Evolutionary conservation across 2,888 invertebrate genomes (phyloP).

Genomic region (Megalurothrips usitatus): DNA sequence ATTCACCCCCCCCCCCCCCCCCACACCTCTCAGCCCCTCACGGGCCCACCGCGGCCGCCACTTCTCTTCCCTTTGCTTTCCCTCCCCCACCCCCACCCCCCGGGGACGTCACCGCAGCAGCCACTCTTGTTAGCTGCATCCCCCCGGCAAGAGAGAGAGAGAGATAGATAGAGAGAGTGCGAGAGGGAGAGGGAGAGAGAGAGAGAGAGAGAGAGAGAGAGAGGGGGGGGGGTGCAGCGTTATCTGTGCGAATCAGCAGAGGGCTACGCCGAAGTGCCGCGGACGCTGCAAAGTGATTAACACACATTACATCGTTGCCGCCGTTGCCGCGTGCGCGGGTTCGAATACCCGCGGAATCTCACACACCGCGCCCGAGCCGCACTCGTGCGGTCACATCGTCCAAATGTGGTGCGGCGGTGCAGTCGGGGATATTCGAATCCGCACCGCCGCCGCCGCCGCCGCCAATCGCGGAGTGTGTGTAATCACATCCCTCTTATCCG

Average conservation of each 20-base stretch:
- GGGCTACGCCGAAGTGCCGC: too few relatives aligned
- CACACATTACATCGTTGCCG: too few relatives aligned
- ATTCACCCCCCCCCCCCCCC: not conserved
- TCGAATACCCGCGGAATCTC: too few relatives aligned
- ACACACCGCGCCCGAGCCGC: not conserved
- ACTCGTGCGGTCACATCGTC: not conserved
- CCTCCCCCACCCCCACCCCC: not conserved
- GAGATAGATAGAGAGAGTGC: not conserved
- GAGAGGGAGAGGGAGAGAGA: not conserved
- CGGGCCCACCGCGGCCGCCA: not conserved
- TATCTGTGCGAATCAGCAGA: too few relatives aligned
- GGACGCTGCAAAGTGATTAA: too few relatives aligned
- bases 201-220: not conserved
- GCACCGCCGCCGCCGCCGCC: too few relatives aligned
- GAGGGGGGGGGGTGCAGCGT: not conserved
- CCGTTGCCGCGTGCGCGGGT: too few relatives aligned
- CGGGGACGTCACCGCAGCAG: not conserved
- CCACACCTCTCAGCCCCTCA: not conserved
- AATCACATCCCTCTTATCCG: not conserved
- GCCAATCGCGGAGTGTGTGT: not conserved
- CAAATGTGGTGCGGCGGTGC: not conserved
- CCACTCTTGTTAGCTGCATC: conserved; percentile 8
- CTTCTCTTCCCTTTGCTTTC: not conserved
- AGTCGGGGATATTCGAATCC: not conserved
- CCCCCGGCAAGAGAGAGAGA: not conserved